Percentiles rank a stretch among this genome's conserved stretches.
Conservation (phyloP, 2,113 vertebrate species). For the Gymnorhina tibicen region DNA sequence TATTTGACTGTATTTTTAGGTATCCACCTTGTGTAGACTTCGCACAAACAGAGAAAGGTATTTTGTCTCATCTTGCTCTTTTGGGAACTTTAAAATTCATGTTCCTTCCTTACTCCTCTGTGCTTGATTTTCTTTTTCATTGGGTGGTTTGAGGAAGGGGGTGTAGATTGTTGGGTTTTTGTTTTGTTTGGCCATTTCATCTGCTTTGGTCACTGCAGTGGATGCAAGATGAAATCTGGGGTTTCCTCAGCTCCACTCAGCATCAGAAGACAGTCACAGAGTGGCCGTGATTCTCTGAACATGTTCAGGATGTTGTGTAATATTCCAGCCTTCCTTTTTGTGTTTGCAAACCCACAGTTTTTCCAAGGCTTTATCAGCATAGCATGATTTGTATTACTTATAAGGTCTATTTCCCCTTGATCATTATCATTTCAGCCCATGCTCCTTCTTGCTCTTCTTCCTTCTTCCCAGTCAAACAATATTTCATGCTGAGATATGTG, state of each 20-base stretch:
- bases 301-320: not conserved
- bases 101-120: not conserved
- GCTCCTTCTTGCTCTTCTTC: not conserved
- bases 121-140: not conserved
- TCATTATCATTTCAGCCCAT: not conserved
- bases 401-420: not conserved
- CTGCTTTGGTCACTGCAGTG: not conserved
- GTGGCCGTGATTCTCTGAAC: not conserved
- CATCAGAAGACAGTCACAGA: not conserved
- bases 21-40: not conserved
- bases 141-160: not conserved
- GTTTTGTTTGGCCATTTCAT: not conserved
- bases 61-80: not conserved
- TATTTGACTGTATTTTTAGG: not conserved
- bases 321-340: not conserved
- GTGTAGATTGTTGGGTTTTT: fast-evolving
- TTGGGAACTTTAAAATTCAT: not conserved
- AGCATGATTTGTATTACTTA: not conserved
- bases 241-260: not conserved
- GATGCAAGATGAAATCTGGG: not conserved
- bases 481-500: not conserved
- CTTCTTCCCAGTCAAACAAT: not conserved
- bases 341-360: not conserved
- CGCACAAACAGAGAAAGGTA: not conserved
- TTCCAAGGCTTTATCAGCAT: not conserved